Conservation (phyloP, 2,113 vertebrate species). For the Penelope pileata region DNA sequence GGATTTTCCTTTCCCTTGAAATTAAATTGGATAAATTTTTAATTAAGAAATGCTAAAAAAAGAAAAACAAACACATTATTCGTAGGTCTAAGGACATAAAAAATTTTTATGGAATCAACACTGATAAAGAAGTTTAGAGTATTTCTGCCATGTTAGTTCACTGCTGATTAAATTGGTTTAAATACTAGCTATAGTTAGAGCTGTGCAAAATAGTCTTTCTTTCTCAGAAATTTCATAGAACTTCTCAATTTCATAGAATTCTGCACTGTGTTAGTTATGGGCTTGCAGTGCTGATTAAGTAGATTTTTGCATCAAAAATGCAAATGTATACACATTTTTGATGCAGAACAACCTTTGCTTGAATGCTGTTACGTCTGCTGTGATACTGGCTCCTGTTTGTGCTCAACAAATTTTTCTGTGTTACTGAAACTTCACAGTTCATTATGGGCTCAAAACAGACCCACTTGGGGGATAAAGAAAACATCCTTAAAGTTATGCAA, state of each 20-base stretch:
- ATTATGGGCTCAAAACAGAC: slow-evolving; percentile 53
- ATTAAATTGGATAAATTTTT: not conserved
- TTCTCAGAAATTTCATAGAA: slow-evolving; percentile 38
- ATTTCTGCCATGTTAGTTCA: not conserved
- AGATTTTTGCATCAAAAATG: slow-evolving; percentile 59
- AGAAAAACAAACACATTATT: not conserved
- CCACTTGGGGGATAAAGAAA: slow-evolving; percentile 56
- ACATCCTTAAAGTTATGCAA: slow-evolving; percentile 64
- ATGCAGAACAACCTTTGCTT: slow-evolving; percentile 39
- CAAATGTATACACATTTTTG: slow-evolving; percentile 29
- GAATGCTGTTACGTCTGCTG: slow-evolving; percentile 6
- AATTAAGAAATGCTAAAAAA: not conserved
- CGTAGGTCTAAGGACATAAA: not conserved
- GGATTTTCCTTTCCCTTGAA: not conserved
- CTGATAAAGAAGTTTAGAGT: not conserved
- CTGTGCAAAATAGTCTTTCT: slow-evolving; percentile 12
- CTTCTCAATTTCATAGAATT: slow-evolving; percentile 58
- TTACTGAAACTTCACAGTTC: slow-evolving; percentile 62
- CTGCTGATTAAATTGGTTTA: not conserved
- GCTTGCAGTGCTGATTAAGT: slow-evolving; percentile 40
- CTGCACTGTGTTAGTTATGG: not conserved
- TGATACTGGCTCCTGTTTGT: slow-evolving; percentile 35
- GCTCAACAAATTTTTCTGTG: slow-evolving; percentile 31
- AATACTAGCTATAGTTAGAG: slow-evolving; percentile 22
- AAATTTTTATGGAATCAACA: not conserved